These are phyloP conservation scores for Hypotaenidia okinawae DNA, from an alignment of 2,797 vertebrate genomes.

Conservation along the genomic window DNA sequence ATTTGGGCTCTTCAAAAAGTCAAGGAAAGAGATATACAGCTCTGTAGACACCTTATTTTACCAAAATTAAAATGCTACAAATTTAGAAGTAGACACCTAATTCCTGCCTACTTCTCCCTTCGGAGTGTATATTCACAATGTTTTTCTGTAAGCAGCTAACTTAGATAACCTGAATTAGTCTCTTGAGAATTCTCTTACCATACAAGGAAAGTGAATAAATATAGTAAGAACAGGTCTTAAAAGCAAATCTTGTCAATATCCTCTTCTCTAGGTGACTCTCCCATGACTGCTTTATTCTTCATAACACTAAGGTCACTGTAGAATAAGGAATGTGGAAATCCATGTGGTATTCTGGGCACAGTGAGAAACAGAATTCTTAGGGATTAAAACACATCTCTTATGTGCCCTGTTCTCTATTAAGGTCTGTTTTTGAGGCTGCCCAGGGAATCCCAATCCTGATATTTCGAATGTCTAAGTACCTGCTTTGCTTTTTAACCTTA, in stretches of 20 bases:
- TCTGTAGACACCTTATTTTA: not conserved
- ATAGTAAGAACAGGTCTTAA: not conserved
- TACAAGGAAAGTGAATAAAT: not conserved
- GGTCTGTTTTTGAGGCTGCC: not conserved
- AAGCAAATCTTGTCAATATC: not conserved
- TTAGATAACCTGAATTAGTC: not conserved
- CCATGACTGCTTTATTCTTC: not conserved
- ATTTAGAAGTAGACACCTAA: not conserved
- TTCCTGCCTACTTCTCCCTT: not conserved
- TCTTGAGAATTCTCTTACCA: not conserved
- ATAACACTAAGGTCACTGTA: not conserved
- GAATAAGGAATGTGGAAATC: not conserved
- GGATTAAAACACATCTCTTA: not conserved
- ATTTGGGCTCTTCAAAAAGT: not conserved
- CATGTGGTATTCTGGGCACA: not conserved
- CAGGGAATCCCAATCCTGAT: not conserved
- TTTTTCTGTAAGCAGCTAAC: not conserved
- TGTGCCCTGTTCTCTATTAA: not conserved
- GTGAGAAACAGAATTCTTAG: not conserved
- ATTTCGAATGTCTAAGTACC: not conserved
- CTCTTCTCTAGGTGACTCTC: not conserved
- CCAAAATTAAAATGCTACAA: not conserved
- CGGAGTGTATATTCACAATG: not conserved
- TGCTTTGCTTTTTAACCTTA: not conserved
- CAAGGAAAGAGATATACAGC: not conserved